Conservation (phyloP, 1,140 invertebrate species). For the Potamilus streckersoni region DNA sequence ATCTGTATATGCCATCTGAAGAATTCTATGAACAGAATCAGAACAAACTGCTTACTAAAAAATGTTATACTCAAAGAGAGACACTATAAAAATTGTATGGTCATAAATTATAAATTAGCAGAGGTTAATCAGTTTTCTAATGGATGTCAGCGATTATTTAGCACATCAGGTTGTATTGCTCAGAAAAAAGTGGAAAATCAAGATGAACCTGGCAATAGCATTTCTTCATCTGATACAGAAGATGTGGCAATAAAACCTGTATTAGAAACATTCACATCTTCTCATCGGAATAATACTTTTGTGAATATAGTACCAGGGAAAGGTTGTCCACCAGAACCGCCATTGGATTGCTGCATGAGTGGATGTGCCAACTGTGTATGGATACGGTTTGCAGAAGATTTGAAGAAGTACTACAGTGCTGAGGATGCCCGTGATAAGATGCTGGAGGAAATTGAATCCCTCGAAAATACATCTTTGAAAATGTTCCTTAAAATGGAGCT, state of each 20-base stretch:
- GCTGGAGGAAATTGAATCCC: conserved; percentile 77
- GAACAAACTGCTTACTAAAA: too few species aligned
- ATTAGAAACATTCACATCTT: conserved; percentile 19
- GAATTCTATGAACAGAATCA: too few species aligned
- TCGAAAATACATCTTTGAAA: conserved; percentile 65
- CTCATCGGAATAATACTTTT: not conserved
- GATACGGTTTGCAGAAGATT: conserved; percentile 88
- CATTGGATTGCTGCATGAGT: conserved; percentile 84
- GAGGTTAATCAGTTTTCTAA: too few species aligned
- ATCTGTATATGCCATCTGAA: too few species aligned
- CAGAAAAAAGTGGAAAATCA: not conserved
- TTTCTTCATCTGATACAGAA: conserved; percentile 7
- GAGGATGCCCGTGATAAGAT: conserved; percentile 75
- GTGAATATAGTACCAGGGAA: conserved; percentile 54
- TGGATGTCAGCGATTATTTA: too few species aligned
- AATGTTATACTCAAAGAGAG: too few species aligned
- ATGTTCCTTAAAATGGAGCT: conserved; percentile 67
- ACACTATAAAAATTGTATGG: too few species aligned
- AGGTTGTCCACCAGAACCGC: conserved; percentile 60
- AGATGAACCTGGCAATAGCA: not conserved
- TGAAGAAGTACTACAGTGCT: conserved; percentile 76
- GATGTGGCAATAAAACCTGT: conserved; percentile 17
- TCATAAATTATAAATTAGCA: too few species aligned
- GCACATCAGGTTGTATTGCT: too few species aligned
- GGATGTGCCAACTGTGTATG: conserved; percentile 96